These are phyloP conservation scores for Dromaius novaehollandiae DNA, from an alignment of 2,113 vertebrate genomes.

Conservation along the genomic window DNA sequence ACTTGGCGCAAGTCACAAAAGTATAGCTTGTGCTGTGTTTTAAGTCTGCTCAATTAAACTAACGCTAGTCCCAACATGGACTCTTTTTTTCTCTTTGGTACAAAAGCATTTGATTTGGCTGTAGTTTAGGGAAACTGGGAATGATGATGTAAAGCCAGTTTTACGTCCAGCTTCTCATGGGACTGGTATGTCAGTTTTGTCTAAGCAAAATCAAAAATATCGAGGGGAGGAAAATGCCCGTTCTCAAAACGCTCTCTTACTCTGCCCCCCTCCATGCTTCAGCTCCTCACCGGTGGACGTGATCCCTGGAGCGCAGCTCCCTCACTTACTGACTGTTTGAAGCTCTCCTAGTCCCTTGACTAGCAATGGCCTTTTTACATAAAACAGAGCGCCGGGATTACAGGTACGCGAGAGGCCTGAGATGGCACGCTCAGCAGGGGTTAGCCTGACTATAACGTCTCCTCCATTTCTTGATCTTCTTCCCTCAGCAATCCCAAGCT, in stretches of 20 bases:
- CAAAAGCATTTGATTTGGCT: neutral
- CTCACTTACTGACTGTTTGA: fast-evolving
- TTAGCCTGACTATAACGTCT: neutral
- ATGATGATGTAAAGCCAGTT: neutral
- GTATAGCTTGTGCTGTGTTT: neutral
- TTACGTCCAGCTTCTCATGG: fast-evolving
- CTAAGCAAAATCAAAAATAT: neutral
- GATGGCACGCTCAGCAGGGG: neutral
- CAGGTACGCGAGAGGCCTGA: no score
- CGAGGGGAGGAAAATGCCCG: neutral
- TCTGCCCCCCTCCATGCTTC: neutral
- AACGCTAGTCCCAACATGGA: neutral
- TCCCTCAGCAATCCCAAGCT: conserved; percentile 84
- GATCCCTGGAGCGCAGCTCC: neutral
- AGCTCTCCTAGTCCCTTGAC: fast-evolving
- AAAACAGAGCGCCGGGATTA: neutral
- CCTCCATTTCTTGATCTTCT: neutral
- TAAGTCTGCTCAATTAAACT: neutral
- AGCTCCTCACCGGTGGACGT: fast-evolving
- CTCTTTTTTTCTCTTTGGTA: neutral
- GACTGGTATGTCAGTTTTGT: neutral
- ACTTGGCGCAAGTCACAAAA: fast-evolving
- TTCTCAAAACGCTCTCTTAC: neutral
- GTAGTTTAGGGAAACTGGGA: fast-evolving
- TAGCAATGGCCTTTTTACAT: fast-evolving